Percentiles rank a stretch among this genome's conserved stretches.
Conservation (phyloP, 1,140 invertebrate genomes). For the Magallana gigas region DNA sequence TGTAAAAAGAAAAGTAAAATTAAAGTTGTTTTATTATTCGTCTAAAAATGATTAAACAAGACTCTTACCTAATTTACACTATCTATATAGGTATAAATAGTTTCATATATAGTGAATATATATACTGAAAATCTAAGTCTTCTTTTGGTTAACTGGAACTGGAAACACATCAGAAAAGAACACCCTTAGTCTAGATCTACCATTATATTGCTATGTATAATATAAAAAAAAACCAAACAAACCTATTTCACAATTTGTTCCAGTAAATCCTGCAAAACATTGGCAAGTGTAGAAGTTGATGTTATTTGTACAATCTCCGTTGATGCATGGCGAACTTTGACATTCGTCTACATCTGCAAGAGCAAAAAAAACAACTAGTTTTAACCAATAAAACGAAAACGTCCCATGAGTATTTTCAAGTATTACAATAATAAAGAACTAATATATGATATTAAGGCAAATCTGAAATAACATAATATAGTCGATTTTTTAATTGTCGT, state of each 20-base stretch:
- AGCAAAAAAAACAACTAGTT: not conserved
- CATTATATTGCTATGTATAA: not conserved
- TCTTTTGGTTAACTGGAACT: not conserved
- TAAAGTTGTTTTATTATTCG: too few species aligned
- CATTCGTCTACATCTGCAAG: constrained; percentile 41
- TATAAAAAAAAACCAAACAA: not conserved
- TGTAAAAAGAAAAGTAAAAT: not conserved
- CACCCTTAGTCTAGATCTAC: too few species aligned
- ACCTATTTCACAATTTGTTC: constrained; percentile 38
- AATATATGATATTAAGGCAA: too few species aligned
- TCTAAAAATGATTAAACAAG: too few species aligned
- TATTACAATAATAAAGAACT: too few species aligned
- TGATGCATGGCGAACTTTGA: constrained; percentile 13
- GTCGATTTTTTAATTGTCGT: too few species aligned
- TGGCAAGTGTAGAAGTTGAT: constrained; percentile 34
- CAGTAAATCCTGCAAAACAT: constrained; percentile 38
- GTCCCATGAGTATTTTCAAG: too few species aligned
- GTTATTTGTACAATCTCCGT: constrained; percentile 26
- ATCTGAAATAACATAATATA: too few species aligned
- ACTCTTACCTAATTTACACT: not conserved
- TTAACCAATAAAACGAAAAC: too few species aligned
- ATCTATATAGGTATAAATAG: constrained; percentile 1
- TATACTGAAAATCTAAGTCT: not conserved
- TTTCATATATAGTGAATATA: not conserved
- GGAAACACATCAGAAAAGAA: not conserved